Percentiles rank a stretch among this genome's conserved stretches.
These are phyloP conservation scores for Heloderma charlesbogerti DNA, from an alignment of 2,113 vertebrate genomes.

Conservation along the genomic window DNA sequence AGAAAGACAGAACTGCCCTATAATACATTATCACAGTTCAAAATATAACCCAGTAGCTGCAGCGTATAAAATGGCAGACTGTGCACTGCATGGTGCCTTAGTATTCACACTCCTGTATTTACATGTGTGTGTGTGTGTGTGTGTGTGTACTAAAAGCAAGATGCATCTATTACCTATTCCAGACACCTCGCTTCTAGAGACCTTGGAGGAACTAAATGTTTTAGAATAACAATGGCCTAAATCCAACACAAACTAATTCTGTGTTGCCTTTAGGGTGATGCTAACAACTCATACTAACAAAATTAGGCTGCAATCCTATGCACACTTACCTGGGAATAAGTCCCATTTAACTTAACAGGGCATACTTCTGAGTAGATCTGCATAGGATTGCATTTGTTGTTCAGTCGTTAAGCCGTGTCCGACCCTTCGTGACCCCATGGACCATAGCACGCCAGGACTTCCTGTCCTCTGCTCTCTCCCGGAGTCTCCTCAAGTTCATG, in stretches of 20 bases:
- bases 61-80: neutral
- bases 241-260: neutral
- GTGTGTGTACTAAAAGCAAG: neutral
- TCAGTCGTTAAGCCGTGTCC: too few relatives aligned
- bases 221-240: neutral
- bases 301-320: neutral
- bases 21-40: neutral
- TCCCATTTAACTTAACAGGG: neutral
- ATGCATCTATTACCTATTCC: neutral
- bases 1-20: too few relatives aligned
- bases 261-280: neutral
- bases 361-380: neutral
- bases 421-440: too few relatives aligned
- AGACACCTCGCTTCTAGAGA: neutral
- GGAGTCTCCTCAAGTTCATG: too few relatives aligned
- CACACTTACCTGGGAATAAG: too few relatives aligned
- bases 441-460: too few relatives aligned
- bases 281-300: neutral
- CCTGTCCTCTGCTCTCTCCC: too few relatives aligned
- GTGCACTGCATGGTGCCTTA: neutral
- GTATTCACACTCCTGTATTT: neutral
- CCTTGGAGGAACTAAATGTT: neutral
- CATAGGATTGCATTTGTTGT: neutral
- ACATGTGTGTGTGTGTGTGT: too few relatives aligned
- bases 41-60: neutral